Conservation (phyloP, 2,113 vertebrate genomes). For the Oxygymnocypris stewartii region DNA sequence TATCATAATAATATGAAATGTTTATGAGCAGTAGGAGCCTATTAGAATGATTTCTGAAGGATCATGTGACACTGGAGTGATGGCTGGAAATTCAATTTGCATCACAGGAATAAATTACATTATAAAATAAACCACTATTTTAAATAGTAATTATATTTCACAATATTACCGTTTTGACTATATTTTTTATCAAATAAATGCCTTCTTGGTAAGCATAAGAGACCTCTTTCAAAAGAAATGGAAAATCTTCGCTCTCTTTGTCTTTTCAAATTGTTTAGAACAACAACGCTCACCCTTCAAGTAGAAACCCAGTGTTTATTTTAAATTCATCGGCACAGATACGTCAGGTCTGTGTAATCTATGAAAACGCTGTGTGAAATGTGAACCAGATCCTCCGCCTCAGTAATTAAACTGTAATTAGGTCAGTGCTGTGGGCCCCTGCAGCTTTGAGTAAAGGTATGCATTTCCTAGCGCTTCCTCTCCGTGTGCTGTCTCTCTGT, state of each 20-base stretch:
- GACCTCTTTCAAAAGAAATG: neutral
- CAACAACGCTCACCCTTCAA: neutral
- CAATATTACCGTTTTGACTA: neutral
- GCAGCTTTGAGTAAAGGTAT: slow-evolving; percentile 48
- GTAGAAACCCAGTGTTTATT: neutral
- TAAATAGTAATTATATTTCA: neutral
- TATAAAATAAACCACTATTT: neutral
- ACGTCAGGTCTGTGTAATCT: slow-evolving; percentile 29
- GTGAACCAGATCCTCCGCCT: slow-evolving; percentile 34
- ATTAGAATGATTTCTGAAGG: neutral
- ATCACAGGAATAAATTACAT: neutral
- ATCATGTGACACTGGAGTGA: neutral
- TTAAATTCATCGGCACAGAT: slow-evolving; percentile 11
- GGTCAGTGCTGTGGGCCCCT: slow-evolving; percentile 48
- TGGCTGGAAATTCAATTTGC: neutral
- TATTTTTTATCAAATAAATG: neutral
- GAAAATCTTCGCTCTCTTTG: neutral
- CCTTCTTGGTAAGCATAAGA: neutral
- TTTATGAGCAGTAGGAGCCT: neutral
- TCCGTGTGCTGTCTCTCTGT: slow-evolving; percentile 37
- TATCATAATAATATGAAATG: neutral
- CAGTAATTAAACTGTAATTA: slow-evolving; percentile 55
- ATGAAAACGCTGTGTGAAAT: slow-evolving; percentile 19
- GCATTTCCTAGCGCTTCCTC: slow-evolving; percentile 44
- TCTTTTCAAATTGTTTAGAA: neutral